Evolutionary conservation across 2,797 vertebrate genomes (phyloP).

Genomic region (Coilia nasus): DNA sequence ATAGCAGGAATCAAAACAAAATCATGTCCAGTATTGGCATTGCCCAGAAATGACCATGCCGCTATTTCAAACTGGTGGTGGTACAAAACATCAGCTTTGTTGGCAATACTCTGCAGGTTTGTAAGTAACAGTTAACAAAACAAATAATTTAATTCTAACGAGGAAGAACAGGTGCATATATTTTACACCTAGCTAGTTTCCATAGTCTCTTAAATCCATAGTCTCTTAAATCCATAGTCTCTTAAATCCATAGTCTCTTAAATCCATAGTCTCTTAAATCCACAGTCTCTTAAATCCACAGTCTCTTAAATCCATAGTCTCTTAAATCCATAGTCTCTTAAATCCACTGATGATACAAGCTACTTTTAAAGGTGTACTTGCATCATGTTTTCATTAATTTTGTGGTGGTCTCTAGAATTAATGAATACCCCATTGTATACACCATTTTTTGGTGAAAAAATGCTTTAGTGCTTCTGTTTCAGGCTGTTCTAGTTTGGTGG

Average conservation of each 20-base stretch:
- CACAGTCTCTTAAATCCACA: neutral
- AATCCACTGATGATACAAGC: neutral
- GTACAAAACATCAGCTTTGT: neutral
- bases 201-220: neutral
- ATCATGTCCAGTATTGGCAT: conserved; percentile 12
- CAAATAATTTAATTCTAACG: neutral
- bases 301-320: neutral
- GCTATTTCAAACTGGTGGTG: neutral
- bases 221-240: neutral
- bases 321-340: neutral
- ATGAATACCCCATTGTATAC: too few relatives aligned
- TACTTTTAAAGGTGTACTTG: too few relatives aligned
- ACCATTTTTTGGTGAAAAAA: too few relatives aligned
- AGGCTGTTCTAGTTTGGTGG: too few relatives aligned
- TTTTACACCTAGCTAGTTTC: neutral
- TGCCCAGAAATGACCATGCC: neutral
- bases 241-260: neutral
- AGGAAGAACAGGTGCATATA: too few relatives aligned
- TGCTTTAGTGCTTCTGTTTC: too few relatives aligned
- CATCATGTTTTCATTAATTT: too few relatives aligned
- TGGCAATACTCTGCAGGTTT: neutral
- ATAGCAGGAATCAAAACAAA: conserved; percentile 17
- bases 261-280: neutral
- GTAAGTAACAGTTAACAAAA: neutral
- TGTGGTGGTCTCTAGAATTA: too few relatives aligned